Percentiles rank a stretch among this genome's conserved stretches.
These are phyloP conservation scores for Ornithorhynchus anatinus DNA, from an alignment of 2,113 vertebrate species.

Conservation along the genomic window DNA sequence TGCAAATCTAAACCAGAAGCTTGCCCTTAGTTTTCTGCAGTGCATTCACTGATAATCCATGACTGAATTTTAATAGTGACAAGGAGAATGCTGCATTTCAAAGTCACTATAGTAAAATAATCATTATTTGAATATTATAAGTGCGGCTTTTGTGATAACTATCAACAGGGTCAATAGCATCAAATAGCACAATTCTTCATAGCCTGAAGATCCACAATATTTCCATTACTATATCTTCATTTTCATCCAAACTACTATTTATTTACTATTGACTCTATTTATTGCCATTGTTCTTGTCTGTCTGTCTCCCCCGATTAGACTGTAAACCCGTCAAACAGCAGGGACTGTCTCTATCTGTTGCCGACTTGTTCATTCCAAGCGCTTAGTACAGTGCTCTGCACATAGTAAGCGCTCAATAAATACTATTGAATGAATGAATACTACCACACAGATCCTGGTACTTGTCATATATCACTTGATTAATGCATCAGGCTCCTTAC, in stretches of 20 bases:
- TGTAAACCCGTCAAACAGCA: too few relatives aligned
- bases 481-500: too few relatives aligned
- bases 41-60: conserved; percentile 46
- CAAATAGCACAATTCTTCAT: conserved; percentile 61
- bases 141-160: conserved; percentile 66
- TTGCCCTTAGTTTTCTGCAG: conserved; percentile 57
- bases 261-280: too few relatives aligned
- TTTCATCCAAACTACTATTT: conserved; percentile 34
- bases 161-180: conserved; percentile 53
- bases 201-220: conserved; percentile 60
- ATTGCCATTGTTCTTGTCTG: too few relatives aligned
- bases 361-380: too few relatives aligned
- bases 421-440: too few relatives aligned
- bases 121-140: conserved; percentile 74
- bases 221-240: conserved; percentile 33
- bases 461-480: too few relatives aligned
- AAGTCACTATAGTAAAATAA: conserved; percentile 56
- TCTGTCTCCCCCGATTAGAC: too few relatives aligned
- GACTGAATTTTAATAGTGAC: conserved; percentile 48
- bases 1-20: conserved; percentile 41
- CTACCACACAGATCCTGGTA: too few relatives aligned
- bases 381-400: too few relatives aligned
- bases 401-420: too few relatives aligned
- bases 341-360: too few relatives aligned
- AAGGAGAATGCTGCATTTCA: conserved; percentile 64